These are phyloP conservation scores for Nettapus auritus DNA, from an alignment of 2,113 vertebrate species.

Conservation along the genomic window DNA sequence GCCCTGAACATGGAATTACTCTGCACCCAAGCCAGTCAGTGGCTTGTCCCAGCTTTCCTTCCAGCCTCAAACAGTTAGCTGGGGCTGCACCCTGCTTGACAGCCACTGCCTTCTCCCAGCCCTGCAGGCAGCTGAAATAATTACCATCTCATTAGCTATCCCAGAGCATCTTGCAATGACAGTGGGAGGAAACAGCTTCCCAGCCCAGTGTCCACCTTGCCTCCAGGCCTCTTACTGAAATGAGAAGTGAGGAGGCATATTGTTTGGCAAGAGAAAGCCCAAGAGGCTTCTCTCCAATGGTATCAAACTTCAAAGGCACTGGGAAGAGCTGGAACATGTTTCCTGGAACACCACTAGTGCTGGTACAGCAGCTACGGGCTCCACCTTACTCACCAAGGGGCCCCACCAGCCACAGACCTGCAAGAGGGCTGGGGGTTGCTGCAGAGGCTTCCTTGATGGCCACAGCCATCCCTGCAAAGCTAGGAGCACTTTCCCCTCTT, in stretches of 20 bases:
- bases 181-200: not conserved
- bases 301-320: conserved; percentile 27
- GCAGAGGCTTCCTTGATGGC: rapidly evolving
- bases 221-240: conserved; percentile 21
- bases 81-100: not conserved
- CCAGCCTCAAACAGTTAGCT: not conserved
- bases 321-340: conserved; percentile 32
- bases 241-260: not conserved
- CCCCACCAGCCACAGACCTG: not conserved
- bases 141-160: not conserved
- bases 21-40: not conserved
- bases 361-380: not conserved
- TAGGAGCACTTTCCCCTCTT: not conserved
- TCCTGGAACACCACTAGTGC: not conserved
- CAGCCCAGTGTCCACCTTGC: conserved; percentile 12
- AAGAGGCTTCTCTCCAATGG: not conserved
- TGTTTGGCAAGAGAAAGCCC: conserved; percentile 10
- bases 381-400: not conserved
- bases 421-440: not conserved
- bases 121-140: conserved; percentile 15
- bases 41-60: not conserved
- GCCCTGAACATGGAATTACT: not conserved
- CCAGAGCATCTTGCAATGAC: not conserved
- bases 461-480: not conserved
- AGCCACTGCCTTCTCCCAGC: not conserved